Percentiles rank a stretch among this genome's conserved stretches.
These are phyloP conservation scores for Pseudorasbora parva DNA, from an alignment of 2,113 vertebrate species.

Conservation along the genomic window DNA sequence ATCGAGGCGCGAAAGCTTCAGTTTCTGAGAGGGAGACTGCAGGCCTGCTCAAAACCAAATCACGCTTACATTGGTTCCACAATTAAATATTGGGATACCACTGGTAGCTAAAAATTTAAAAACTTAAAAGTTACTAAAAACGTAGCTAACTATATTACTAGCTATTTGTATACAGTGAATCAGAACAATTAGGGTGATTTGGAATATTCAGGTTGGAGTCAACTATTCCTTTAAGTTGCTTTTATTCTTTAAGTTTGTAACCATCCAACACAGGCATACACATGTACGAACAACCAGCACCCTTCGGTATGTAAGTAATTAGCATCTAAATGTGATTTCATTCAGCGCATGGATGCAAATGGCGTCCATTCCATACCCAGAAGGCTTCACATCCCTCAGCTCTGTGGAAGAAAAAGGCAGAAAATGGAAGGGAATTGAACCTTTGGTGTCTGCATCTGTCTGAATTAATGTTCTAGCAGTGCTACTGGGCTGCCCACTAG, in stretches of 20 bases:
- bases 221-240: neutral
- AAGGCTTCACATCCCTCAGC: neutral
- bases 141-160: too few species aligned
- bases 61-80: too few species aligned
- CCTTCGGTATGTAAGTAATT: constrained; percentile 26
- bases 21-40: too few species aligned
- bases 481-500: constrained; percentile 26
- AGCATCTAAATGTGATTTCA: constrained; percentile 9
- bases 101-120: too few species aligned
- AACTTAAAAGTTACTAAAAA: too few species aligned
- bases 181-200: neutral
- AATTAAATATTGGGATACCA: too few species aligned
- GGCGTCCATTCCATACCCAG: constrained; percentile 12
- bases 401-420: constrained; percentile 21
- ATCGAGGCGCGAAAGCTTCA: too few species aligned
- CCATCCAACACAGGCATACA: neutral
- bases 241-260: neutral
- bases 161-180: too few species aligned
- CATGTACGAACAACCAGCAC: neutral
- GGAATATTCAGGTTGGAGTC: neutral
- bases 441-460: constrained; percentile 34
- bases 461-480: constrained; percentile 33
- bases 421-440: constrained; percentile 18
- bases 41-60: too few species aligned
- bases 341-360: constrained; percentile 1